phyloP scores from a whole-genome alignment of 2,888 invertebrate species.

The Idaea straminata region DNA sequence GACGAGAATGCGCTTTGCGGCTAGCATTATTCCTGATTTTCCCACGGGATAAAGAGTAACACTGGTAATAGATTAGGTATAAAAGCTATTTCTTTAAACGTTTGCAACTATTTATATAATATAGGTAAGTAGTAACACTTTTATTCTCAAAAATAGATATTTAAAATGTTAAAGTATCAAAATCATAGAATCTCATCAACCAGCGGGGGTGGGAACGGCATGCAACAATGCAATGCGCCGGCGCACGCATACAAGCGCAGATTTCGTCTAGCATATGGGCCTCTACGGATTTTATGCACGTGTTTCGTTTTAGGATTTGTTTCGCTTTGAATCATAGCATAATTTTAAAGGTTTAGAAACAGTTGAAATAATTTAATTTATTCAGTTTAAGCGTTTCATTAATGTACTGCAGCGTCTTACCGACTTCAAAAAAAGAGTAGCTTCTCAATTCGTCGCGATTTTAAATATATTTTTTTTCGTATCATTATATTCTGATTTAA shows the following conservation, averaged over 20 bases:
- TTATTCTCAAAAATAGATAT: neutral
- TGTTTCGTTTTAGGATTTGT: constrained; percentile 9
- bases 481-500: too few relatives aligned
- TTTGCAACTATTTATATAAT: too few relatives aligned
- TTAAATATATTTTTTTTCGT: too few relatives aligned
- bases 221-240: constrained; percentile 42
- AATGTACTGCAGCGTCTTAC: too few relatives aligned
- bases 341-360: neutral
- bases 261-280: constrained; percentile 27
- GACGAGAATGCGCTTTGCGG: too few relatives aligned
- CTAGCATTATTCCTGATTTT: too few relatives aligned
- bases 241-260: constrained; percentile 31
- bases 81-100: too few relatives aligned
- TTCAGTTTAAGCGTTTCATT: too few relatives aligned
- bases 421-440: too few relatives aligned
- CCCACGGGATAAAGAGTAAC: too few relatives aligned
- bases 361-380: constrained; percentile 11
- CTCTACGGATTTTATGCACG: constrained; percentile 13
- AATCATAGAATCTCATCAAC: neutral
- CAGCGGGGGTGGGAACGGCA: constrained; percentile 40
- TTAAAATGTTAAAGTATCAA: constrained; percentile 8
- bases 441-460: too few relatives aligned
- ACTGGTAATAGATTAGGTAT: too few relatives aligned
- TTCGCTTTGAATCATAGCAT: neutral
- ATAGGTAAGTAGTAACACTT: neutral